Evolutionary conservation across 2,888 invertebrate genomes (phyloP).

Genomic region (Uloborus plumipes): DNA sequence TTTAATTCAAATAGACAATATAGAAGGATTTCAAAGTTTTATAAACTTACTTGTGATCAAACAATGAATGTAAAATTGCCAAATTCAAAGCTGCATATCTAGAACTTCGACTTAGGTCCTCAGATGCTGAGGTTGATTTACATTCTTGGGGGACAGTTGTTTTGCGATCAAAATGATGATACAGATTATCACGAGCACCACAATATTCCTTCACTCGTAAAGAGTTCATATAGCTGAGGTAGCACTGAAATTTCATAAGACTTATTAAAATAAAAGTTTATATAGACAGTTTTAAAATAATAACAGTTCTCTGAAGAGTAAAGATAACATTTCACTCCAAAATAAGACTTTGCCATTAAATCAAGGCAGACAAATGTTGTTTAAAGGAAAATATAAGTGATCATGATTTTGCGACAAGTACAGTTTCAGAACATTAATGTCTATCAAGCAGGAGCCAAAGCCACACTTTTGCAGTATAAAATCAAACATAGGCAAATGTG

Average conservation of each 20-base stretch:
- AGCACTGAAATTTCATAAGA: constrained; percentile 78
- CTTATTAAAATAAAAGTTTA: not conserved
- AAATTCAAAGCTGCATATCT: constrained; percentile 92
- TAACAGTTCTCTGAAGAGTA: too few relatives aligned
- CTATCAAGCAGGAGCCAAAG: too few relatives aligned
- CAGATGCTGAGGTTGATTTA: constrained; percentile 69
- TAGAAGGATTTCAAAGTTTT: not conserved
- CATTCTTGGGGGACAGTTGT: constrained; percentile 67
- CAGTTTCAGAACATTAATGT: too few relatives aligned
- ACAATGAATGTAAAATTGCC: constrained; percentile 88
- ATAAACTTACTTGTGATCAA: constrained; percentile 80
- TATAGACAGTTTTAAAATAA: too few relatives aligned
- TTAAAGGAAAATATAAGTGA: too few relatives aligned
- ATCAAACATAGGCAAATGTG: not conserved
- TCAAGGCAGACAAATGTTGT: too few relatives aligned
- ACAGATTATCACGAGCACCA: constrained; percentile 83
- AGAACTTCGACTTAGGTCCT: constrained; percentile 76
- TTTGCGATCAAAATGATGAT: constrained; percentile 83
- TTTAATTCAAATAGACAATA: too few relatives aligned
- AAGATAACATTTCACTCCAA: too few relatives aligned
- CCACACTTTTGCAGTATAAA: too few relatives aligned
- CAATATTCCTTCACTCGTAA: constrained; percentile 88
- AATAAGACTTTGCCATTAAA: too few relatives aligned
- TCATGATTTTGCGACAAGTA: too few relatives aligned
- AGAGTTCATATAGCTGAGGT: constrained; percentile 90